A percentile compares a stretch with the other conserved stretches of the same genome.
Evolutionary conservation across 2,888 invertebrate species (phyloP).

Genomic region (Drosophila fungiperda): DNA sequence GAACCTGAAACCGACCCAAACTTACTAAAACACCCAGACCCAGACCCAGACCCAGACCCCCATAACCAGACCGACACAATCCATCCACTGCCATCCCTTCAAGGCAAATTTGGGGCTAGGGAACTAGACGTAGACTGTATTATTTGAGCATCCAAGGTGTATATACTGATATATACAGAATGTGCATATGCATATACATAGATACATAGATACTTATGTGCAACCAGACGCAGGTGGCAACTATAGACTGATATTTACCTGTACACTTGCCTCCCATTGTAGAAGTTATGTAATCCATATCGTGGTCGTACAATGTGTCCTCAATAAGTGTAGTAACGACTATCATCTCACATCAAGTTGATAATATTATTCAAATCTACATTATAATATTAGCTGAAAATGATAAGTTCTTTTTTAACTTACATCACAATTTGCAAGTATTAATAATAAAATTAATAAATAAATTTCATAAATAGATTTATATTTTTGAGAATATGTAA

Average conservation of each 20-base stretch:
- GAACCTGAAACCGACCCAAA: constrained; percentile 1
- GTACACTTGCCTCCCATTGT: constrained; percentile 13
- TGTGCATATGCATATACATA: background rate
- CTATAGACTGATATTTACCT: background rate
- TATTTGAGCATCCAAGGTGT: background rate
- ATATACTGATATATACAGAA: background rate
- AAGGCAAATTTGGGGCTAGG: background rate
- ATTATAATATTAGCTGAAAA: background rate
- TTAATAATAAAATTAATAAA: no score
- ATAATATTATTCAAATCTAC: background rate
- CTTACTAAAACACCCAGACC: background rate
- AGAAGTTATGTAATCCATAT: constrained; percentile 40
- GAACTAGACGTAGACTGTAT: background rate
- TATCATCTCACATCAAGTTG: background rate
- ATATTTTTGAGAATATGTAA: background rate
- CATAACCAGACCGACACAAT: background rate
- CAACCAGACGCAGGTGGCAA: background rate
- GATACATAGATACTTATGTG: background rate
- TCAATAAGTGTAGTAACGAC: background rate
- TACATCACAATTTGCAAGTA: no score
- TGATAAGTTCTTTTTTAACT: background rate
- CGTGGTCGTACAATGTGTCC: background rate
- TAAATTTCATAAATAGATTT: background rate
- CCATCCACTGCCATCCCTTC: background rate
- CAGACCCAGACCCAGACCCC: background rate